phyloP scores from a whole-genome alignment of 2,113 vertebrate genomes.

The Spea multiplicata region DNA sequence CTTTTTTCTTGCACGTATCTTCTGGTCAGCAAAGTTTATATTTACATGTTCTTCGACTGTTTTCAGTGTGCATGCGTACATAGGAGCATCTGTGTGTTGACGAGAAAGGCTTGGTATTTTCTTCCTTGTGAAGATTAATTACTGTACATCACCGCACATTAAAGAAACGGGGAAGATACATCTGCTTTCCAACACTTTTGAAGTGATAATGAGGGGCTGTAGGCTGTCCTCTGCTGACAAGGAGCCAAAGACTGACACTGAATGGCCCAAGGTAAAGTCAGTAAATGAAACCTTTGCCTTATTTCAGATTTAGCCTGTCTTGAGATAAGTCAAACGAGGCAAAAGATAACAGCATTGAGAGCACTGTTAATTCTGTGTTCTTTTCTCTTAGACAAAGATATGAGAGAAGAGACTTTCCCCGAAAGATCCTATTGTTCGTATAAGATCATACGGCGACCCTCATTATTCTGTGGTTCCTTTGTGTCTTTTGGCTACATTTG shows the following conservation, averaged over 20 bases:
- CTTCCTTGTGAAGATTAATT: slow-evolving; percentile 33
- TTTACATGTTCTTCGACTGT: too few relatives aligned
- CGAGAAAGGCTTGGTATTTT: slow-evolving; percentile 6
- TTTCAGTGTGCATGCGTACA: too few relatives aligned
- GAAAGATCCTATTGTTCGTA: slow-evolving; percentile 22
- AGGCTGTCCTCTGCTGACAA: slow-evolving; percentile 37
- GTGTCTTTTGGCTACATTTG: too few relatives aligned
- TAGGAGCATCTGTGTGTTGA: not conserved
- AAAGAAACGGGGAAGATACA: slow-evolving; percentile 31
- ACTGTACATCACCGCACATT: slow-evolving; percentile 30
- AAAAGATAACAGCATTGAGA: slow-evolving; percentile 8
- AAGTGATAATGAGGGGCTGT: slow-evolving; percentile 38
- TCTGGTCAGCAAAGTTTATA: too few relatives aligned
- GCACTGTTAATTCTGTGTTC: slow-evolving; percentile 9
- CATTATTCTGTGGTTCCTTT: too few relatives aligned
- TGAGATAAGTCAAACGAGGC: slow-evolving; percentile 11
- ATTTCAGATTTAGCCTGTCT: slow-evolving; percentile 11
- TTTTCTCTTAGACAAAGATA: slow-evolving; percentile 15
- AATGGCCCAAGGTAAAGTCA: slow-evolving; percentile 40
- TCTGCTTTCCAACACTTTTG: slow-evolving; percentile 32
- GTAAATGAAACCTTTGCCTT: slow-evolving; percentile 39
- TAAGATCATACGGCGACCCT: not conserved
- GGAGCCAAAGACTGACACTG: slow-evolving; percentile 35
- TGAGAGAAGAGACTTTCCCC: not conserved
- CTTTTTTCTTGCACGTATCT: too few relatives aligned